phyloP scores from a whole-genome alignment of 2,797 vertebrate species.

The Lophius americanus region DNA sequence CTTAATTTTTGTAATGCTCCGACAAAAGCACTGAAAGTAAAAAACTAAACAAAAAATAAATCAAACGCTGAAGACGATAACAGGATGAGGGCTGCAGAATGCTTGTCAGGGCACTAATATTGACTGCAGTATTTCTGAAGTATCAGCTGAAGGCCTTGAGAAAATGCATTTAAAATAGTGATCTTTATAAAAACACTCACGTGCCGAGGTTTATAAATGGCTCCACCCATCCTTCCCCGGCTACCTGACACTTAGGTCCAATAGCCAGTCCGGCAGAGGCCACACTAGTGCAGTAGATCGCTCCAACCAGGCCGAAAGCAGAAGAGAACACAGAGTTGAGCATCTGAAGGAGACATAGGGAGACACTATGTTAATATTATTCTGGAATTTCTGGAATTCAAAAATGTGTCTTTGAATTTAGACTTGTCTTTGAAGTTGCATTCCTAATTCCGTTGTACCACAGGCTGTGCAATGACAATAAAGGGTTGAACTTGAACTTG shows the following conservation, averaged over 20 bases:
- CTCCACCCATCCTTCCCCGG: conserved; percentile 31
- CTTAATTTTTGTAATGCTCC: too few species aligned
- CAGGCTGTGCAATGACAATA: too few species aligned
- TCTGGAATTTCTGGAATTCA: neutral
- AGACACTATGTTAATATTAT: neutral
- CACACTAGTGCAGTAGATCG: conserved; percentile 77
- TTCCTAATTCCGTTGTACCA: too few species aligned
- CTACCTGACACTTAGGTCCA: conserved; percentile 72
- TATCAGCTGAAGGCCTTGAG: too few species aligned
- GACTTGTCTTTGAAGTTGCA: too few species aligned
- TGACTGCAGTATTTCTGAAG: neutral
- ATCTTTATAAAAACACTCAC: conserved; percentile 52
- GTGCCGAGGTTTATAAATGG: conserved; percentile 68
- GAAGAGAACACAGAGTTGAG: conserved; percentile 83
- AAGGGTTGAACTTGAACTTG: too few species aligned
- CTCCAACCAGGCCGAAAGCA: conserved; percentile 76
- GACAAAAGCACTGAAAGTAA: too few species aligned
- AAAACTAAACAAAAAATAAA: too few species aligned
- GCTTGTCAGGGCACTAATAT: too few species aligned
- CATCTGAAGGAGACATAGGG: conserved; percentile 71
- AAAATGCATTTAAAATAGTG: neutral
- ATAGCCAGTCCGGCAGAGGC: conserved; percentile 76
- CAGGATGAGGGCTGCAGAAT: too few species aligned
- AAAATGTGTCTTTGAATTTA: too few species aligned
- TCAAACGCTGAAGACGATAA: too few species aligned